phyloP scores from a whole-genome alignment of 2,888 invertebrate genomes.

The Crioceris asparagi region DNA sequence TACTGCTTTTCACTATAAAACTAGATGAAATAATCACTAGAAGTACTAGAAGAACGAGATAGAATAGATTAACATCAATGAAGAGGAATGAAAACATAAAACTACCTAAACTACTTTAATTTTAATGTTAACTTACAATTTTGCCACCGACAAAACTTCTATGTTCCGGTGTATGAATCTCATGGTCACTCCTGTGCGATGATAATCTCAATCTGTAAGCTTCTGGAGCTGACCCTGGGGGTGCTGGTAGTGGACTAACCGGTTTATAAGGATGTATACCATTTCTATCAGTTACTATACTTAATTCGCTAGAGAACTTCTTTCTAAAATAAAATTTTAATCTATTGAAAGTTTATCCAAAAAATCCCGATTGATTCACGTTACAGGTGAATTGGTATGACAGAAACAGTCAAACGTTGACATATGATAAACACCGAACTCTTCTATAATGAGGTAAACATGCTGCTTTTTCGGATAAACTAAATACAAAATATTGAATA shows the following conservation, averaged over 20 bases:
- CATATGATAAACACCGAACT: too few relatives aligned
- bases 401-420: too few relatives aligned
- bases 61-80: too few relatives aligned
- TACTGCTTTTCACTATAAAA: too few relatives aligned
- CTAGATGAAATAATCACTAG: too few relatives aligned
- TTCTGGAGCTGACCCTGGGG: conserved; percentile 32
- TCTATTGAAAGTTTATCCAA: not conserved
- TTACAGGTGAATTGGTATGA: not conserved
- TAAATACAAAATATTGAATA: not conserved
- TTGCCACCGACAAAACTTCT: conserved; percentile 34
- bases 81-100: too few relatives aligned
- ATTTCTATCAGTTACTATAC: conserved; percentile 39
- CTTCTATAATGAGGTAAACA: too few relatives aligned
- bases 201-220: conserved; percentile 35
- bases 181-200: conserved; percentile 50
- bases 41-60: too few relatives aligned
- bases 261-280: conserved; percentile 30
- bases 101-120: too few relatives aligned
- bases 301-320: conserved; percentile 48
- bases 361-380: not conserved
- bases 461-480: not conserved
- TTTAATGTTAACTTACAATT: conserved; percentile 22
- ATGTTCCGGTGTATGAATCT: conserved; percentile 52
- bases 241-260: conserved; percentile 22
- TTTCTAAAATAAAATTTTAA: conserved; percentile 40